Evolutionary conservation across 2,113 vertebrate genomes (phyloP), one percentile per base, ranked within the genome.

Genomic region (Paratilapia polleni): DNA sequence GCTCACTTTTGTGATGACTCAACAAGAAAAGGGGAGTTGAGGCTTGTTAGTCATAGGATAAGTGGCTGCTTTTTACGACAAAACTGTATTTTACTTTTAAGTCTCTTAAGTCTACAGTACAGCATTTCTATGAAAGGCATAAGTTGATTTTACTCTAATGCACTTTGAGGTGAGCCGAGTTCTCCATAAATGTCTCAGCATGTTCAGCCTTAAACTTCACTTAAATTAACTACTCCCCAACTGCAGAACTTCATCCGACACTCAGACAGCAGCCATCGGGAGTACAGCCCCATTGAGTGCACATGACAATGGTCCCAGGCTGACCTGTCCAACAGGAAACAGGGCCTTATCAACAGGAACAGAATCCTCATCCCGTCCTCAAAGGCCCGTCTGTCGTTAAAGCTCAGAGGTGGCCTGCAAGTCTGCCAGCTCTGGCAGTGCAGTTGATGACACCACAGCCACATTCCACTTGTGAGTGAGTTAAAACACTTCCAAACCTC

Each of bases 331-430:
- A 77, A 74, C 87, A 93, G 94, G 94, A 94, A 92, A 73, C 79
- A 36, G 75, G 47, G 81, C 22, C 74, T 93, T 93, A 94, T 94
- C 94, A 93, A 93, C 92, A 91, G 90, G 84, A 93, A 91, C 86
- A 91, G 82, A 66, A 82, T 92, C 91, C 89, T 89, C 89, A 38
- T 52, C 20, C 78, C 8, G 54, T 78, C 88, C 90, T 91, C 87
- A 88, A 89, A 90, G 83, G n/a, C 22, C 64, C 9, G 61, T 38
- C 75, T 77, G 84, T 77, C 62, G 34, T 83, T 87, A 80, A 87
- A 84, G 59, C 84, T 85, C 88, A 1, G 52, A 61, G 80, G 84
- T 84, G 91, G 87, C 81, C 84, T 74, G 61, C 36, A 47, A 20
- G 61, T 59, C 79, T 75, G 83, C 80, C 63, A 85, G 52, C 57